These are phyloP conservation scores for Orthonyx spaldingii DNA, from an alignment of 2,113 vertebrate genomes.

Conservation along the genomic window DNA sequence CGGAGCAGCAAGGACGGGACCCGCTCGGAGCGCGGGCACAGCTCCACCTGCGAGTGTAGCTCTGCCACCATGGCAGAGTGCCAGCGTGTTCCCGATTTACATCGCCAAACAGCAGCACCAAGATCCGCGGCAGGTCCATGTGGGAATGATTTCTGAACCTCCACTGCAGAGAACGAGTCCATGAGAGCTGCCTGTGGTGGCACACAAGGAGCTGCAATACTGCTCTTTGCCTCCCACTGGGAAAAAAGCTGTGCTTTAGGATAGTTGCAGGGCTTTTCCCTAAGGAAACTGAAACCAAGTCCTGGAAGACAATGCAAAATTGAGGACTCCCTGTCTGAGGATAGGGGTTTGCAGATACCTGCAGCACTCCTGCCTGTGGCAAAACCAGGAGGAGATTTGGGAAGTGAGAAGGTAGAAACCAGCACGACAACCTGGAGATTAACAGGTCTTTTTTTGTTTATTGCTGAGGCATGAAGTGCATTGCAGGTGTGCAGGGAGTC, in stretches of 20 bases:
- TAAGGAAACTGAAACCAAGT: neutral
- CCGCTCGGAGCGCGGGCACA: rapidly evolving
- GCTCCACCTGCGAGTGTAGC: neutral
- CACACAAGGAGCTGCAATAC: neutral
- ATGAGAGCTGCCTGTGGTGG: neutral
- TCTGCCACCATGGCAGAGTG: rapidly evolving
- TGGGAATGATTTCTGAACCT: neutral
- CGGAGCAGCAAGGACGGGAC: rapidly evolving
- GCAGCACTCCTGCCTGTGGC: rapidly evolving
- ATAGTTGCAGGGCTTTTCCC: neutral
- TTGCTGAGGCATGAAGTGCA: neutral
- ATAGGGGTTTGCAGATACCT: neutral
- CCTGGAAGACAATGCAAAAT: neutral
- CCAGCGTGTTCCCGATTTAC: neutral
- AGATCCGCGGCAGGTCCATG: neutral
- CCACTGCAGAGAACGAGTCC: no score
- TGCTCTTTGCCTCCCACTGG: rapidly evolving
- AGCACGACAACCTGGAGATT: neutral
- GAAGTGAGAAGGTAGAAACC: neutral
- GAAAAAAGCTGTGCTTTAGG: neutral
- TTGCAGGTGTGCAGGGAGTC: neutral
- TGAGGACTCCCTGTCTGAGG: neutral
- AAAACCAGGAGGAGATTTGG: neutral
- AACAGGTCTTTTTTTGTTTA: neutral
- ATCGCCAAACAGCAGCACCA: neutral